Conservation (phyloP, 2,888 invertebrate genomes). For the Uloborus plumipes region DNA sequence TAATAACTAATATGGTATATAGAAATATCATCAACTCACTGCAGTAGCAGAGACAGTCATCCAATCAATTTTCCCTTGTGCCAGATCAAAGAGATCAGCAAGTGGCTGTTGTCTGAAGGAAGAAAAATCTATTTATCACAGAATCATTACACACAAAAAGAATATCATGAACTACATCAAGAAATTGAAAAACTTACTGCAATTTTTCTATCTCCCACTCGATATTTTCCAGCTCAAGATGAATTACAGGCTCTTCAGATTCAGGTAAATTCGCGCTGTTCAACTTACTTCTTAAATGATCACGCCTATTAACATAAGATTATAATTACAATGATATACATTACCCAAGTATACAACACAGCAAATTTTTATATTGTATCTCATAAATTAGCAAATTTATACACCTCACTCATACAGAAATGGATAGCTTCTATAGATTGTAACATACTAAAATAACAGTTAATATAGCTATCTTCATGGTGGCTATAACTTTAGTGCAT, state of each 20-base stretch:
- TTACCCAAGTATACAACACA: too few species aligned
- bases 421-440: too few species aligned
- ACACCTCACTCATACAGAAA: too few species aligned
- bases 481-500: too few species aligned
- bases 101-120: conserved; percentile 3
- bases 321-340: too few species aligned
- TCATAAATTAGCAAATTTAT: too few species aligned
- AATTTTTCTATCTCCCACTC: conserved; percentile 8
- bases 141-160: too few species aligned
- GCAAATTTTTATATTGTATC: too few species aligned
- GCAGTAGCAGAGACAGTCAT: conserved; percentile 18
- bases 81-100: conserved; percentile 9
- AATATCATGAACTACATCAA: too few species aligned
- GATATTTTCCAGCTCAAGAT: background rate
- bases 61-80: conserved; percentile 28
- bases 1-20: too few species aligned
- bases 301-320: conserved; percentile 15
- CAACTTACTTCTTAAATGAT: conserved; percentile 29
- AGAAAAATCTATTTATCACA: background rate
- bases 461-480: too few species aligned
- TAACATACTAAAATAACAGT: too few species aligned
- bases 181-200: conserved; percentile 16
- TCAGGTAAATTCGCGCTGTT: conserved; percentile 5
- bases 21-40: conserved; percentile 3
- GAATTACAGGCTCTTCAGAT: background rate